Percentiles rank a stretch among this genome's conserved stretches.
These are phyloP conservation scores for Thymelicus sylvestris DNA, from an alignment of 2,888 invertebrate genomes.

Conservation along the genomic window DNA sequence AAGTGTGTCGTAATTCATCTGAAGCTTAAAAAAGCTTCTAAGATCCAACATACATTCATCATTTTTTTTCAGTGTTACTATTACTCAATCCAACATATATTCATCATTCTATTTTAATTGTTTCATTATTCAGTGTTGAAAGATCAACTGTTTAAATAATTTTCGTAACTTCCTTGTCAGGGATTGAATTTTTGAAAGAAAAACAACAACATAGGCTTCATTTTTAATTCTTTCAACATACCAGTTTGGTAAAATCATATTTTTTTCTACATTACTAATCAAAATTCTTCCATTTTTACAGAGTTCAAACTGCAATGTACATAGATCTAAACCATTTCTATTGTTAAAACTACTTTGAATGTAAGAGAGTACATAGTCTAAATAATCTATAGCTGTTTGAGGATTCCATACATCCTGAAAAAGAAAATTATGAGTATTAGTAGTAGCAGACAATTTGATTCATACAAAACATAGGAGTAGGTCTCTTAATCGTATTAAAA, in stretches of 20 bases:
- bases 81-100: too few species aligned
- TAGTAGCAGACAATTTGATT: not conserved
- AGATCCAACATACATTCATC: too few species aligned
- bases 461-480: too few species aligned
- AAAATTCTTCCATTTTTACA: slow-evolving; percentile 12
- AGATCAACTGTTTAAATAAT: too few species aligned
- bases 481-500: too few species aligned
- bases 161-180: too few species aligned
- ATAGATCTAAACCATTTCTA: not conserved
- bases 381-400: slow-evolving; percentile 46
- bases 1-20: too few species aligned
- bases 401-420: slow-evolving; percentile 56
- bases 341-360: slow-evolving; percentile 29
- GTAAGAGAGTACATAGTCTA: slow-evolving; percentile 49
- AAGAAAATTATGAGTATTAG: slow-evolving; percentile 32
- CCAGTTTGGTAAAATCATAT: slow-evolving; percentile 53
- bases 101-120: too few species aligned
- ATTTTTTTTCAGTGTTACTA: too few species aligned
- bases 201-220: slow-evolving; percentile 1
- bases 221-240: slow-evolving; percentile 40
- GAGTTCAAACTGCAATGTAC: slow-evolving; percentile 28
- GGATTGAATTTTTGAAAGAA: not conserved
- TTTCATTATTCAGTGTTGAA: too few species aligned
- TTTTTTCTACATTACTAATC: slow-evolving; percentile 24
- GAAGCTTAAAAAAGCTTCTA: too few species aligned